Evolutionary conservation across 2,888 invertebrate species (phyloP).

Genomic region (Formica aserva): DNA sequence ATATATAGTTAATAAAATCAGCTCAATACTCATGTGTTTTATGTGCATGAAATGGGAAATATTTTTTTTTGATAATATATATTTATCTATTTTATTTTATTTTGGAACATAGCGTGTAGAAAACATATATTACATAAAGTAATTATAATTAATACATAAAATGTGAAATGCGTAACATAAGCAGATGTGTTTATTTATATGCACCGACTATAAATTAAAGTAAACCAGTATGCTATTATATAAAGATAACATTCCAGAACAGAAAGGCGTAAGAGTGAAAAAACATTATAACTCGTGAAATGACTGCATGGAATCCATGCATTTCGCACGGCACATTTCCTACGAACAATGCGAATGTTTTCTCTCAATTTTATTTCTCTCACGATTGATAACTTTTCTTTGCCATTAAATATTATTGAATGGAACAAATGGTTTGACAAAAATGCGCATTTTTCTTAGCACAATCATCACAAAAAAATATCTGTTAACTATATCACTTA

Average conservation of each 20-base stretch:
- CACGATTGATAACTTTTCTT: neutral
- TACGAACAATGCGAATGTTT: neutral
- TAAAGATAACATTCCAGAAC: slow-evolving; percentile 10
- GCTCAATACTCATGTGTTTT: neutral
- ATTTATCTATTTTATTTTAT: neutral
- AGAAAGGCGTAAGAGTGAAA: slow-evolving; percentile 35
- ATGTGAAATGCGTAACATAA: neutral
- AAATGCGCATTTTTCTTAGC: neutral
- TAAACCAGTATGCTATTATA: neutral
- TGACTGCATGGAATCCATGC: slow-evolving; percentile 4
- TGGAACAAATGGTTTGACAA: neutral
- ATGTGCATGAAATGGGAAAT: neutral
- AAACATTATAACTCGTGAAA: slow-evolving; percentile 23
- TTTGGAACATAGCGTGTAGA: neutral
- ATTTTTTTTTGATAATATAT: neutral
- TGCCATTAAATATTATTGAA: slow-evolving; percentile 1
- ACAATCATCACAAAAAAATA: neutral
- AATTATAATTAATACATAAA: neutral
- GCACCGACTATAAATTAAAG: neutral
- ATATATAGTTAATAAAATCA: neutral
- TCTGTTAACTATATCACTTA: neutral
- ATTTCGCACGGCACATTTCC: slow-evolving; percentile 47
- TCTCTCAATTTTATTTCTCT: slow-evolving; percentile 1
- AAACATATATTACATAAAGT: neutral
- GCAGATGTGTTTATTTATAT: neutral